Conservation (phyloP, 2,113 vertebrate species). For the Prinia subflava region DNA sequence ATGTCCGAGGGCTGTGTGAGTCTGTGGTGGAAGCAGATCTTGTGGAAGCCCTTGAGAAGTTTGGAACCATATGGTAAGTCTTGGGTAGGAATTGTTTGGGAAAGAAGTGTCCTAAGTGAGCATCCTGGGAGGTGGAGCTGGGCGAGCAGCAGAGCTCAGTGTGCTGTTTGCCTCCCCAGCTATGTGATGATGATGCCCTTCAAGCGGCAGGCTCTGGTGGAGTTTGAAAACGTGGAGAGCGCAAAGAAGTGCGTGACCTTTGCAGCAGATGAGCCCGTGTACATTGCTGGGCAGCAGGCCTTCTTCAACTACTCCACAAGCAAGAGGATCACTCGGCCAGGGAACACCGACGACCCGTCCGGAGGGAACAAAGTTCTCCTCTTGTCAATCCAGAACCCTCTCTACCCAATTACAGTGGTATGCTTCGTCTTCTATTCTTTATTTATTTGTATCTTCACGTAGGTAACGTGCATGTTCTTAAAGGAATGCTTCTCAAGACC, state of each 20-base stretch:
- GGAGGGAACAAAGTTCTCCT: constrained; percentile 93
- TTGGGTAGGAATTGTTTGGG: not conserved
- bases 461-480: not conserved
- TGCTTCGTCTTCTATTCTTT: not conserved
- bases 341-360: constrained; percentile 86
- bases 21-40: constrained; percentile 96
- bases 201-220: constrained; percentile 91
- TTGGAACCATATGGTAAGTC: constrained; percentile 92
- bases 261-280: constrained; percentile 81
- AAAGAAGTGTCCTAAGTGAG: accelerated
- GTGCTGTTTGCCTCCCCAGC: constrained; percentile 59
- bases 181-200: constrained; percentile 99
- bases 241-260: constrained; percentile 86
- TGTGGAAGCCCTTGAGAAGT: constrained; percentile 92
- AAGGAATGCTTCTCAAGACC: not conserved
- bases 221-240: constrained; percentile 87
- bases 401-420: constrained; percentile 95
- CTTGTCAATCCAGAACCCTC: constrained; percentile 91
- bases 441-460: not conserved
- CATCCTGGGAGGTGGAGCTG: not conserved
- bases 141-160: not conserved
- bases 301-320: constrained; percentile 98
- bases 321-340: constrained; percentile 90
- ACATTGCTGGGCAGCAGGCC: constrained; percentile 88
- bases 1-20: constrained; percentile 91